Evolutionary conservation across 2,797 vertebrate species (phyloP).

Genomic region (Microcaecilia unicolor): DNA sequence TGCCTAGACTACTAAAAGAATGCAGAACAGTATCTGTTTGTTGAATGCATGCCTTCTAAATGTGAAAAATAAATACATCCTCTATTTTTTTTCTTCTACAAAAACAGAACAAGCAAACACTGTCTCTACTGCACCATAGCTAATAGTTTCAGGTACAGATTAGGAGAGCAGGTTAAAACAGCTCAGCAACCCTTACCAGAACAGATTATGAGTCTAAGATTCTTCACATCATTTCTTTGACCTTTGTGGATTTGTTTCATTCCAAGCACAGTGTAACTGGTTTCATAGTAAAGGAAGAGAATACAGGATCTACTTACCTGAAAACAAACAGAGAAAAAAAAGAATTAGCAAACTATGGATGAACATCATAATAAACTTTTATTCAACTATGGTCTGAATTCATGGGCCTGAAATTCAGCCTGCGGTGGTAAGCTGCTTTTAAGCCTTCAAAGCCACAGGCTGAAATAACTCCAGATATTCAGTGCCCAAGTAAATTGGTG

Average conservation of each 20-base stretch:
- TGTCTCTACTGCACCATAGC: accelerated
- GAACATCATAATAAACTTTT: no score
- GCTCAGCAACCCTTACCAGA: slow-evolving; percentile 25
- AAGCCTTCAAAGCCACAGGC: no score
- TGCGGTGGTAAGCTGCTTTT: no score
- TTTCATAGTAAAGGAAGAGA: slow-evolving; percentile 28
- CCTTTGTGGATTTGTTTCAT: slow-evolving; percentile 13
- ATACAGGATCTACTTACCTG: slow-evolving; percentile 51
- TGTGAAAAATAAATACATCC: background rate
- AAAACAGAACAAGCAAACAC: background rate
- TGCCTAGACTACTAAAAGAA: no score
- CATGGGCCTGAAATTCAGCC: no score
- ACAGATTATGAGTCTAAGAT: background rate
- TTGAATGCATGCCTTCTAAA: no score
- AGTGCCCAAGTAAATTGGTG: no score
- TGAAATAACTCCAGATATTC: no score
- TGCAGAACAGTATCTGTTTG: no score
- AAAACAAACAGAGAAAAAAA: slow-evolving; percentile 27
- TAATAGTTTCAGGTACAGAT: background rate
- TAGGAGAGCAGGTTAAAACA: background rate
- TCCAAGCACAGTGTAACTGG: slow-evolving; percentile 17
- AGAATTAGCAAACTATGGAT: no score
- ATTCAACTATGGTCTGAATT: no score
- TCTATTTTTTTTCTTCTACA: background rate
- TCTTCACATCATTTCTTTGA: background rate